Conservation (phyloP, 92 coral and sea anemone genomes). For the Epizoanthus illoricatus region DNA sequence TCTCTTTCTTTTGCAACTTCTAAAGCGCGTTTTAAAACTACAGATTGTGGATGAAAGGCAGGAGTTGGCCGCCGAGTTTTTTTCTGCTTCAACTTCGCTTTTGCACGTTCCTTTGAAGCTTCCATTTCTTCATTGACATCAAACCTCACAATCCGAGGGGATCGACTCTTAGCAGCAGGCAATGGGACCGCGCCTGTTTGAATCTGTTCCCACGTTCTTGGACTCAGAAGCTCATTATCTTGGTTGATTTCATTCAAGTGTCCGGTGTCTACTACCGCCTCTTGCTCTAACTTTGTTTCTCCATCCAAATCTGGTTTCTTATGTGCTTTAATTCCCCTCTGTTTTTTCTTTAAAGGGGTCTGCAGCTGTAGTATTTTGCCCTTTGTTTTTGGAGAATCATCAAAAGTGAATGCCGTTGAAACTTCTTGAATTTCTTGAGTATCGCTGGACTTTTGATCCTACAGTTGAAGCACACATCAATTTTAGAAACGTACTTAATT, state of each 20-base stretch:
- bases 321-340: not conserved
- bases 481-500: not conserved
- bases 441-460: slow-evolving; percentile 2
- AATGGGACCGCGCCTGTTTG: not conserved
- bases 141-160: slow-evolving; percentile 36
- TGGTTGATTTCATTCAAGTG: not conserved
- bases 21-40: not conserved
- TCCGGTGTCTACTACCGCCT: not conserved
- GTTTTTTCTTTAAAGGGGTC: not conserved
- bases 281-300: not conserved
- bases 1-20: not conserved
- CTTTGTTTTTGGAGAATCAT: not conserved
- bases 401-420: not conserved
- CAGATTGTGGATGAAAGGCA: slow-evolving; percentile 3
- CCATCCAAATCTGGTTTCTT: not conserved
- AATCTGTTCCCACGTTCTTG: slow-evolving; percentile 8
- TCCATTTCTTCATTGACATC: not conserved
- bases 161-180: not conserved
- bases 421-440: slow-evolving; percentile 7
- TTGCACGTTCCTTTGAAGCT: not conserved
- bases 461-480: not conserved
- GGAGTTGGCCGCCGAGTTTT: slow-evolving; percentile 8
- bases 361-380: slow-evolving; percentile 1
- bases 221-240: not conserved
- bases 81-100: not conserved